Conservation (phyloP, 2,797 vertebrate genomes). For the Xenentodon cancila region DNA sequence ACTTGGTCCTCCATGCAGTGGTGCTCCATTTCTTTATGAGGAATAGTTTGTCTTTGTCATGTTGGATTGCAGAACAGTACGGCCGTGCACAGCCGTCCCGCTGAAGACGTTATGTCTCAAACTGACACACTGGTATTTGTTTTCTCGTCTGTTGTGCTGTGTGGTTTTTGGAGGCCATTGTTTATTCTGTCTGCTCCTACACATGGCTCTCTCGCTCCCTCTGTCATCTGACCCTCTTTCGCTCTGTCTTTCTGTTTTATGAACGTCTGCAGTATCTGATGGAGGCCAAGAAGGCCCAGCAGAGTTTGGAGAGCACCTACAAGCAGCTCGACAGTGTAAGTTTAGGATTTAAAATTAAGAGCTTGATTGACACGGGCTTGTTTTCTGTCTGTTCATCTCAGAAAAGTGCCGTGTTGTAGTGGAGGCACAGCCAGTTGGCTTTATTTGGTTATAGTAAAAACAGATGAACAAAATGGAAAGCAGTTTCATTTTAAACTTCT, state of each 20-base stretch:
- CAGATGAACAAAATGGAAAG: slow-evolving; percentile 27
- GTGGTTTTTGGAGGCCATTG: slow-evolving; percentile 62
- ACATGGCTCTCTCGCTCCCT: slow-evolving; percentile 35
- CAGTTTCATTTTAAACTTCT: slow-evolving; percentile 19
- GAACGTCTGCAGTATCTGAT: slow-evolving; percentile 84
- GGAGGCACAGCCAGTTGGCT: slow-evolving; percentile 21
- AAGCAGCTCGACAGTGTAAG: slow-evolving; percentile 92
- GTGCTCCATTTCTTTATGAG: slow-evolving; percentile 52
- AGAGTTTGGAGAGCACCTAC: slow-evolving; percentile 88
- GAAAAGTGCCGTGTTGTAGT: slow-evolving; percentile 7
- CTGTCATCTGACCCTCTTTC: slow-evolving; percentile 61
- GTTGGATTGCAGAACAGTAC: slow-evolving; percentile 40
- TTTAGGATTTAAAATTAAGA: slow-evolving; percentile 17
- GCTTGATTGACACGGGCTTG: not conserved
- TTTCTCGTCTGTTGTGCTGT: slow-evolving; percentile 57
- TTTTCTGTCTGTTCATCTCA: not conserved
- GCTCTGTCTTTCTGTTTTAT: slow-evolving; percentile 58
- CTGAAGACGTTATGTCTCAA: slow-evolving; percentile 68
- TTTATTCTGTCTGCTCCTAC: slow-evolving; percentile 64
- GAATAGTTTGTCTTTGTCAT: slow-evolving; percentile 60
- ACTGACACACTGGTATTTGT: slow-evolving; percentile 69
- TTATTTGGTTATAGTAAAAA: slow-evolving; percentile 54
- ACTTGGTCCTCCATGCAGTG: slow-evolving; percentile 15
- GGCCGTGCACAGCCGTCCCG: slow-evolving; percentile 32
- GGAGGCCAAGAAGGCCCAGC: slow-evolving; percentile 89